Conservation (phyloP, 2,888 invertebrate genomes). For the Drosophila rellima region DNA sequence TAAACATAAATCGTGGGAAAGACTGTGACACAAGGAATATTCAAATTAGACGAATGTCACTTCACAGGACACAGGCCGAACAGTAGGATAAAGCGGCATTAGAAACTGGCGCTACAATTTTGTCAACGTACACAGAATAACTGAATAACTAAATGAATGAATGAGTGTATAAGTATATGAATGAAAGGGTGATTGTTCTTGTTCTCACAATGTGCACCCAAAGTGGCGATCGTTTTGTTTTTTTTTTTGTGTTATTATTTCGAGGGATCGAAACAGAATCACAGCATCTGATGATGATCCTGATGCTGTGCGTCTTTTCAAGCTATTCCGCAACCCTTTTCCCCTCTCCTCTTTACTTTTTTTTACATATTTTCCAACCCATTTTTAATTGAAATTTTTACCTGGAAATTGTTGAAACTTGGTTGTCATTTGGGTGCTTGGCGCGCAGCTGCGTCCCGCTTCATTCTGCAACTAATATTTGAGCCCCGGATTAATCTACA, state of each 20-base stretch:
- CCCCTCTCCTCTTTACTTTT: neutral
- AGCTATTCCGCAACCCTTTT: conserved; percentile 66
- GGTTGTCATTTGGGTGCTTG: conserved; percentile 38
- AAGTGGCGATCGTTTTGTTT: conserved; percentile 74
- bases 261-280: conserved; percentile 39
- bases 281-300: conserved; percentile 27
- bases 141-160: conserved; percentile 35
- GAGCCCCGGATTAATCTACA: conserved; percentile 45
- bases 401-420: conserved; percentile 61
- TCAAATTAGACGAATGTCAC: conserved; percentile 77
- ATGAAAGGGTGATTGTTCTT: conserved; percentile 73
- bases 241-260: conserved; percentile 14
- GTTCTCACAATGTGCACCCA: conserved; percentile 62
- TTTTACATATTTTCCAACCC: conserved; percentile 59
- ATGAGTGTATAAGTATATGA: conserved; percentile 40
- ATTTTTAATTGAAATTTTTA: conserved; percentile 75
- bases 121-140: conserved; percentile 60
- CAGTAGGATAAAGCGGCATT: conserved; percentile 66
- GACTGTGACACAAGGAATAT: conserved; percentile 51
- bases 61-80: conserved; percentile 50
- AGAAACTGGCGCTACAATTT: conserved; percentile 63
- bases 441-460: conserved; percentile 60
- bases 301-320: conserved; percentile 67
- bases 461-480: conserved; percentile 37
- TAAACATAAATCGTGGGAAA: conserved; percentile 77